Evolutionary conservation across 2,888 invertebrate species (phyloP).

Genomic region (Epicampocera succincta): DNA sequence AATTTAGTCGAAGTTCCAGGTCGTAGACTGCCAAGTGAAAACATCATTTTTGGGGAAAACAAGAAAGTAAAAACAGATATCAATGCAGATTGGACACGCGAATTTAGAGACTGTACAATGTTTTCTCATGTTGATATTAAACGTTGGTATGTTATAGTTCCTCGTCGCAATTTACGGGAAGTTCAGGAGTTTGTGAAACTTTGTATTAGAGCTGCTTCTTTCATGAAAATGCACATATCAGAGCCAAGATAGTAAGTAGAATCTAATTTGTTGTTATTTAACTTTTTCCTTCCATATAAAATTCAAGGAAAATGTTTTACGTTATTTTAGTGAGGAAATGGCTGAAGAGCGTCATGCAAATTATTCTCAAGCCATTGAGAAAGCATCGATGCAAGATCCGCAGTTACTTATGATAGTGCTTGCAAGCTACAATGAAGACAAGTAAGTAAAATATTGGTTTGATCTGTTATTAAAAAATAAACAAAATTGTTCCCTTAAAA

Average conservation of each 20-base stretch:
- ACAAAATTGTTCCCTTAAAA: no score
- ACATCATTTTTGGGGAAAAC: constrained; percentile 83
- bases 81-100: constrained; percentile 90
- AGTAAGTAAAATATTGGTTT: constrained; percentile 77
- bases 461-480: no score
- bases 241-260: constrained; percentile 79
- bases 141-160: constrained; percentile 81
- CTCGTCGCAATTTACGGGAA: constrained; percentile 74
- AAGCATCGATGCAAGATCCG: constrained; percentile 83
- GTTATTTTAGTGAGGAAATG: constrained; percentile 78
- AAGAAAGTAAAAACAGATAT: constrained; percentile 74
- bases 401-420: constrained; percentile 87
- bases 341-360: constrained; percentile 84
- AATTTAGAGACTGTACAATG: constrained; percentile 84
- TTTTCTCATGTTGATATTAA: constrained; percentile 75
- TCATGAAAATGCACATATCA: constrained; percentile 82
- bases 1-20: constrained; percentile 86
- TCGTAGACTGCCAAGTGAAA: constrained; percentile 85
- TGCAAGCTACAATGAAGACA: constrained; percentile 86
- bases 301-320: no score
- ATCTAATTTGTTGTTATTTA: background rate
- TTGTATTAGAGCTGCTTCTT: constrained; percentile 80
- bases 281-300: no score
- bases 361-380: constrained; percentile 85
- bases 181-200: constrained; percentile 76